These are phyloP conservation scores for Elephantulus edwardii DNA, from an alignment of 2,113 vertebrate species.

Conservation along the genomic window DNA sequence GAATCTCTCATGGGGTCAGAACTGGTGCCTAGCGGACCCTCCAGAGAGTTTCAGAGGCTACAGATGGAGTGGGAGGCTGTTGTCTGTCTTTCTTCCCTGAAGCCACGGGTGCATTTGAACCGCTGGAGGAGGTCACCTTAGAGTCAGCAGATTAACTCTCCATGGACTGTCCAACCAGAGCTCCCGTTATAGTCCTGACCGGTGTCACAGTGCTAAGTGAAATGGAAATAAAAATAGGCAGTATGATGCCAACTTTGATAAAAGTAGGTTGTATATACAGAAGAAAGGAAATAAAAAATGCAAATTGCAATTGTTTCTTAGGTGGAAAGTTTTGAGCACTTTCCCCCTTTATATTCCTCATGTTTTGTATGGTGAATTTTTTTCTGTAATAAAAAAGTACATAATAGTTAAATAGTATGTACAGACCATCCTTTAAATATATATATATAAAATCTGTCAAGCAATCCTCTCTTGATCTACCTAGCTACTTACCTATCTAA, in stretches of 20 bases:
- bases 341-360: not conserved
- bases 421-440: not conserved
- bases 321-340: not conserved
- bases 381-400: constrained; percentile 1
- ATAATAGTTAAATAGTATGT: too few relatives aligned
- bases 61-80: not conserved
- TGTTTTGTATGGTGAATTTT: constrained; percentile 5
- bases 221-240: not conserved
- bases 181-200: too few relatives aligned
- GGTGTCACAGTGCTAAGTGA: not conserved
- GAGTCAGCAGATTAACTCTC: too few relatives aligned
- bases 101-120: too few relatives aligned
- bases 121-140: too few relatives aligned
- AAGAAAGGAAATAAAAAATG: not conserved
- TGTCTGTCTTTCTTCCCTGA: too few relatives aligned
- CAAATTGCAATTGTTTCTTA: not conserved
- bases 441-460: not conserved
- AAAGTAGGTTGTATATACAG: not conserved
- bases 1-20: too few relatives aligned
- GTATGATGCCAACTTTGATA: not conserved
- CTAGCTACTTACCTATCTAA: too few relatives aligned
- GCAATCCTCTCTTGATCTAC: not conserved
- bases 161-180: too few relatives aligned
- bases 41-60: too few relatives aligned
- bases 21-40: too few relatives aligned